Evolutionary conservation across 2,113 vertebrate genomes (phyloP).

Genomic region (Hydrochoerus hydrochaeris): DNA sequence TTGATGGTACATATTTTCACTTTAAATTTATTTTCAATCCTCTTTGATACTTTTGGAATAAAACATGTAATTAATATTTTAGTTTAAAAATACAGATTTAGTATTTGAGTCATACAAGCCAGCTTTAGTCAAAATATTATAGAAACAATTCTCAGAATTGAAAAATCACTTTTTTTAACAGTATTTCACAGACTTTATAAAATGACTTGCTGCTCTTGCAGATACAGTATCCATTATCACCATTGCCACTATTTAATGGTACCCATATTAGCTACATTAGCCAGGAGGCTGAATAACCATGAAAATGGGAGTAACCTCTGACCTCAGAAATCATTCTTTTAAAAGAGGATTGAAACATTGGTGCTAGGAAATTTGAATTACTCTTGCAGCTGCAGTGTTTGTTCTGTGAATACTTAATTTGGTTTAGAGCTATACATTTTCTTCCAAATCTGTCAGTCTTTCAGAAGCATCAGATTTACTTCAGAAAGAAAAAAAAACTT

Average conservation of each 20-base stretch:
- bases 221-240: constrained; percentile 58
- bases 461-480: constrained; percentile 73
- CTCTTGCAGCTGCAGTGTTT: constrained; percentile 74
- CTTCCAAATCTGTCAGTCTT: constrained; percentile 74
- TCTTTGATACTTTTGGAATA: constrained; percentile 51
- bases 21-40: constrained; percentile 49
- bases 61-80: constrained; percentile 61
- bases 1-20: constrained; percentile 50
- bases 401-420: constrained; percentile 78
- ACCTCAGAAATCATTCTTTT: constrained; percentile 74
- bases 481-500: constrained; percentile 56
- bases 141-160: constrained; percentile 67
- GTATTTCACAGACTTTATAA: constrained; percentile 49
- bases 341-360: constrained; percentile 73
- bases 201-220: constrained; percentile 61
- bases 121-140: constrained; percentile 55
- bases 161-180: constrained; percentile 62
- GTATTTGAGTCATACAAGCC: constrained; percentile 39
- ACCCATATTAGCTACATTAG: constrained; percentile 68
- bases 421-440: constrained; percentile 74
- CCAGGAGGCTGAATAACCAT: constrained; percentile 58
- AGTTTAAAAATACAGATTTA: constrained; percentile 56
- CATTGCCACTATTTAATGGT: constrained; percentile 61
- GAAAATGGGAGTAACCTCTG: constrained; percentile 72
- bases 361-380: constrained; percentile 78